phyloP scores from a whole-genome alignment of 2,113 vertebrate species.

The Brachyistius frenatus region DNA sequence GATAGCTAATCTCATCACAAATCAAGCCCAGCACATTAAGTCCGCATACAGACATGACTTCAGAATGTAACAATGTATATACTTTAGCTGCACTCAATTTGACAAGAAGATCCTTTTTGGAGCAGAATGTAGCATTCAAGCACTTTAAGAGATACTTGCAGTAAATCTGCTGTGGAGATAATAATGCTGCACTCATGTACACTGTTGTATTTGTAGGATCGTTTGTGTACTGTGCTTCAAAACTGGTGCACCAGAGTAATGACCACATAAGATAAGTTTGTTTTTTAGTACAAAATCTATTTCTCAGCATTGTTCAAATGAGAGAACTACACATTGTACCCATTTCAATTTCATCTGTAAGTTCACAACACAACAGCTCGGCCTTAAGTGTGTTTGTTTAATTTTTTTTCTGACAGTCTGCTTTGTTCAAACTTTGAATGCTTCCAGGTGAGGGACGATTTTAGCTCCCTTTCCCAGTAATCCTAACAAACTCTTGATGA shows the following conservation, averaged over 20 bases:
- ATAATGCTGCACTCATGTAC: conserved; percentile 9
- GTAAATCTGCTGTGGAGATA: neutral
- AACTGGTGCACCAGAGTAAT: neutral
- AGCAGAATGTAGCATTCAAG: conserved; percentile 23
- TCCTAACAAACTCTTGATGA: conserved; percentile 42
- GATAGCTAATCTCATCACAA: conserved; percentile 60
- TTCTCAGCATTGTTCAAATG: neutral
- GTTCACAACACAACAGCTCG: neutral
- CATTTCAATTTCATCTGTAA: neutral
- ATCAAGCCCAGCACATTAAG: conserved; percentile 44
- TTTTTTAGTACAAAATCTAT: neutral
- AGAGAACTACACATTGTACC: neutral
- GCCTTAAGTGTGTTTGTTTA: conserved; percentile 25
- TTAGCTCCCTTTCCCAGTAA: conserved; percentile 45
- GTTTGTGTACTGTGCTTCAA: neutral
- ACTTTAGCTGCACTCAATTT: conserved; percentile 46
- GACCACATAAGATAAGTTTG: neutral
- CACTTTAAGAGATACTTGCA: conserved; percentile 18
- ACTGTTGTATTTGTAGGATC: neutral
- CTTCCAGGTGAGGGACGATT: conserved; percentile 30
- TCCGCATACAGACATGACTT: conserved; percentile 46
- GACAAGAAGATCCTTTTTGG: conserved; percentile 38
- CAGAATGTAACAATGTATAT: conserved; percentile 47
- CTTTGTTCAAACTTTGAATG: neutral
- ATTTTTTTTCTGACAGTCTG: conserved; percentile 4